These are phyloP conservation scores for Luidia sarsii DNA, from an alignment of 53 echinoderm and acorn worm species.

Conservation along the genomic window DNA sequence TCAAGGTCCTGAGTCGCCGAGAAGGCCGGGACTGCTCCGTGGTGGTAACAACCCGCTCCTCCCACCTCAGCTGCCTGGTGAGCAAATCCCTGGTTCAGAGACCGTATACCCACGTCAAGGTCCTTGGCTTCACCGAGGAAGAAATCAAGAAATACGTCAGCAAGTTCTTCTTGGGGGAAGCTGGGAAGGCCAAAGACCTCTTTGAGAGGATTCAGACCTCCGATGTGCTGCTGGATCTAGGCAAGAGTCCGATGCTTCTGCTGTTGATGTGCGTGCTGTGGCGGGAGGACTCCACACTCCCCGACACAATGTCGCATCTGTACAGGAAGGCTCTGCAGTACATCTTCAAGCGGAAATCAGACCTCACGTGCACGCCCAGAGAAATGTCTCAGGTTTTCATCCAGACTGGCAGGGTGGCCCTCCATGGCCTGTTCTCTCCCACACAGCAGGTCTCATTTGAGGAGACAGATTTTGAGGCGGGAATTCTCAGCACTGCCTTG, in stretches of 20 bases:
- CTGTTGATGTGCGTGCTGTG: constrained; percentile 32
- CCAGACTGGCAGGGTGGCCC: constrained; percentile 23
- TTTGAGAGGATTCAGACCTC: constrained; percentile 14
- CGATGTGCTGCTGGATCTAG: constrained; percentile 2
- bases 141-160: constrained; percentile 1
- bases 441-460: constrained; percentile 7
- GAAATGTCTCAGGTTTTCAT: not conserved
- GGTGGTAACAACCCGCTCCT: constrained; percentile 23
- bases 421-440: constrained; percentile 17
- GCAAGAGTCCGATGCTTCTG: constrained; percentile 20
- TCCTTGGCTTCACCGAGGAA: constrained; percentile 11
- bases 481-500: not conserved
- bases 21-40: constrained; percentile 15
- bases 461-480: constrained; percentile 14
- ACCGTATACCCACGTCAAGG: constrained; percentile 11
- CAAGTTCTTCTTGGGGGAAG: constrained; percentile 5
- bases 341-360: constrained; percentile 34
- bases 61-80: not conserved
- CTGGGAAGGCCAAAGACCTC: constrained; percentile 2
- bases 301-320: constrained; percentile 20
- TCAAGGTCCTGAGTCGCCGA: constrained; percentile 5
- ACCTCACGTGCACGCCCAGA: not conserved
- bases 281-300: constrained; percentile 19
- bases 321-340: constrained; percentile 27
- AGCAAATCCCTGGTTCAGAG: constrained; percentile 5